Percentiles rank a stretch among this genome's conserved stretches.
phyloP scores from a whole-genome alignment of 2,888 invertebrate genomes.

The Caprella mutica region DNA sequence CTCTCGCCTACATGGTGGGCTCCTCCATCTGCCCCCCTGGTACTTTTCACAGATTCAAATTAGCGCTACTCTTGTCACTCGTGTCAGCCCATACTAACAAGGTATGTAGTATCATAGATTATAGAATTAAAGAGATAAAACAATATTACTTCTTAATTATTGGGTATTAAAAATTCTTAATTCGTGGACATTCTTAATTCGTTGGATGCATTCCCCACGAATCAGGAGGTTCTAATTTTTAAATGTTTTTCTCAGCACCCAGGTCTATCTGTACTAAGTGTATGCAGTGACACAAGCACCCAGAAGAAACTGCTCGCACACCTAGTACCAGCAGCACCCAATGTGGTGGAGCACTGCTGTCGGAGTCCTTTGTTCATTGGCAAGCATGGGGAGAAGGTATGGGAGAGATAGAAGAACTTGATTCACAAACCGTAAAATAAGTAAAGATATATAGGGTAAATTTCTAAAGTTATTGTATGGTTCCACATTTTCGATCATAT shows the following conservation, averaged over 20 bases:
- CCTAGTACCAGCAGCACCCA: neutral
- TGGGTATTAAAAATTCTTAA: neutral
- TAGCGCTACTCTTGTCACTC: slow-evolving; percentile 36
- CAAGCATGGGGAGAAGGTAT: neutral
- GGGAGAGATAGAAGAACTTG: neutral
- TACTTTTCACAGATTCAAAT: slow-evolving; percentile 43
- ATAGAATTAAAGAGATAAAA: neutral
- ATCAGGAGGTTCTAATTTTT: no score
- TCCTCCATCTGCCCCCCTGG: slow-evolving; percentile 41
- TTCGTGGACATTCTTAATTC: neutral
- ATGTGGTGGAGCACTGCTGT: neutral
- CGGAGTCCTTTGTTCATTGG: no score
- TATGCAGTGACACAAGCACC: slow-evolving; percentile 19
- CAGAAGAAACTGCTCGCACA: slow-evolving; percentile 2
- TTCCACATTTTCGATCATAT: no score
- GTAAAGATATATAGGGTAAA: slow-evolving; percentile 8
- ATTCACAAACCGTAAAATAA: no score
- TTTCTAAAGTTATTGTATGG: no score
- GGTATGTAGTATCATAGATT: neutral
- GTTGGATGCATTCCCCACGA: no score
- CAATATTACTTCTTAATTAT: neutral
- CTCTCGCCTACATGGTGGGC: slow-evolving; percentile 42
- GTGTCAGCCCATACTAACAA: neutral
- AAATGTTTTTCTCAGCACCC: neutral
- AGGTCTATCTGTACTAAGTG: slow-evolving; percentile 20